Base-by-base conservation (phyloP, 2,888 invertebrate species). In the Acanthosepion pharaonis region DNA sequence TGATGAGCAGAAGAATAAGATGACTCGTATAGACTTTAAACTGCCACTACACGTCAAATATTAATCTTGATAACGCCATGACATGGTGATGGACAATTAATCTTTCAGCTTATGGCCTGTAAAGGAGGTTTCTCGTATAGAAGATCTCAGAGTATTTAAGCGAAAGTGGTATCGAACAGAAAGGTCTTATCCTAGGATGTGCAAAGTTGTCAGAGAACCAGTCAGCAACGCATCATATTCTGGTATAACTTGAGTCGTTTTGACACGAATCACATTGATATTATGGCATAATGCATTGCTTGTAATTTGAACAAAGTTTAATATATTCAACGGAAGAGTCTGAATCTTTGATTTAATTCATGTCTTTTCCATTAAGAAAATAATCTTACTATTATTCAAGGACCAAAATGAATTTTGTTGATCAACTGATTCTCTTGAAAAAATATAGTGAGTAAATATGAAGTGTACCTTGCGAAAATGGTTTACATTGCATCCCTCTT, bases 1-100 rank as follows among this genome's bases (percentile, higher is more conserved):
- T 18, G 20, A 55, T 15, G 20, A 59, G 23, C 6, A 59, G 78
- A 15, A n/a, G n/a, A 78, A 78, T 78, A n/a, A 78, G 33, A 11
- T 33, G n/a, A 78, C 78, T 78, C n/a, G 15, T 78, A n/a, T n/a
- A n/a, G n/a, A 78, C 59, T 78, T n/a, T 78, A 33, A 33, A 78
- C 78, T 78, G 28, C 78, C 28, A 28, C 78, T n/a, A 78, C 78
- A 78, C n/a, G 33, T 2, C 78, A 78, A 78, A n/a, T 78, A 78
- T 78, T 78, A 78, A 78, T 78, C 78, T 78, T 78, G 78, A 78
- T 78, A 15, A 33, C n/a, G n/a, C 5, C n/a, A 78, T 78, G 78
- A n/a, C 78, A 78, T 78, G n/a, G 78, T 78, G 78, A 78, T 78
- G n/a, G n/a, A 15, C 78, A n/a, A 78, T 78, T 78, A 78, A 78